A percentile compares a stretch with the other conserved stretches of the same genome.
phyloP scores from a whole-genome alignment of 2,113 vertebrate genomes.

The Ploceus nigricollis region DNA sequence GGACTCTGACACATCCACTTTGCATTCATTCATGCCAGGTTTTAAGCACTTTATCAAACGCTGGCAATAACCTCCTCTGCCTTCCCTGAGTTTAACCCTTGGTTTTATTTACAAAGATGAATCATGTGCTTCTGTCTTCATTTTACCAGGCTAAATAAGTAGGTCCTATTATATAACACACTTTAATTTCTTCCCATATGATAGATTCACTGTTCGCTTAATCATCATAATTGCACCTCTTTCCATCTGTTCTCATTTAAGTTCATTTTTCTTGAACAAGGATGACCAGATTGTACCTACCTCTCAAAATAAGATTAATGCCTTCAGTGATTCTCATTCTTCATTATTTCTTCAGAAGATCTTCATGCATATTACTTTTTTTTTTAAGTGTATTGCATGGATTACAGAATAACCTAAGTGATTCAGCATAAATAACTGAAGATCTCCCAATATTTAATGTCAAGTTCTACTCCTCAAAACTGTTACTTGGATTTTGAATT shows the following conservation, averaged over 20 bases:
- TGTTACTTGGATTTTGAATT: not conserved
- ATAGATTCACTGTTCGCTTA: not conserved
- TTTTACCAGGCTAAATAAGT: not conserved
- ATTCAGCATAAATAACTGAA: not conserved
- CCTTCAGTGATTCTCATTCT: not conserved
- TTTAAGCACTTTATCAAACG: not conserved
- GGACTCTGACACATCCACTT: not conserved
- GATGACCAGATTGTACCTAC: slow-evolving; percentile 33
- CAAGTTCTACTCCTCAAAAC: not conserved
- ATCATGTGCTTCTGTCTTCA: not conserved
- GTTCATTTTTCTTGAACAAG: slow-evolving; percentile 27
- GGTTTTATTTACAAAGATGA: not conserved
- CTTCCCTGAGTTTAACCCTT: not conserved
- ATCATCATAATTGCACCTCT: slow-evolving; percentile 16
- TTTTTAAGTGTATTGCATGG: not conserved
- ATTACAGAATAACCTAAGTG: not conserved
- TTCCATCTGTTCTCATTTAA: slow-evolving; percentile 51
- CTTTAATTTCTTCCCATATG: not conserved
- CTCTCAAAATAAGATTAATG: slow-evolving; percentile 42
- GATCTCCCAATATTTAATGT: not conserved
- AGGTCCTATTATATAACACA: not conserved
- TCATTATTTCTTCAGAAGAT: not conserved
- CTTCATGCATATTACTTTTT: not conserved
- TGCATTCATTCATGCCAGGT: not conserved
- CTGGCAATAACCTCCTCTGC: not conserved